phyloP scores from a whole-genome alignment of 2,888 invertebrate genomes.

The Pristionchus fissidentatus region DNA sequence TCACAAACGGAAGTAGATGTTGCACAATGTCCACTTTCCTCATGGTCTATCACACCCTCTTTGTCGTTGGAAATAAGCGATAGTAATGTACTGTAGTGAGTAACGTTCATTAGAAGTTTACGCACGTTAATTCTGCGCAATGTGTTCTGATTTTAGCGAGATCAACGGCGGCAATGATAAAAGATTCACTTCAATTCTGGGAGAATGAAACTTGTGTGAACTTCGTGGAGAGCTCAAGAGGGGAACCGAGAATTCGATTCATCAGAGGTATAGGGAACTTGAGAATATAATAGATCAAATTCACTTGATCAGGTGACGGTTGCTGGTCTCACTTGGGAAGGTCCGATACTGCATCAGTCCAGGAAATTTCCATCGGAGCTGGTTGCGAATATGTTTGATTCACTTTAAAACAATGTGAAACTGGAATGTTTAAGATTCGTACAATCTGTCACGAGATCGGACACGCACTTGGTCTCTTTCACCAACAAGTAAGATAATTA shows the following conservation, averaged over 20 bases:
- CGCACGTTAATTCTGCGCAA: neutral
- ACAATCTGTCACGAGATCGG: slow-evolving; percentile 30
- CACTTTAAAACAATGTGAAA: no score
- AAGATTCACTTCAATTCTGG: neutral
- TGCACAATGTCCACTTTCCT: neutral
- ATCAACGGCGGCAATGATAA: neutral
- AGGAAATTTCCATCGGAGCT: slow-evolving; percentile 7
- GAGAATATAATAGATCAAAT: no score
- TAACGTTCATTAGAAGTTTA: neutral
- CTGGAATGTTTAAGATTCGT: neutral
- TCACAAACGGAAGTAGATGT: neutral
- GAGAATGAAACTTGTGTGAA: neutral
- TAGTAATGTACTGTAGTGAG: no score
- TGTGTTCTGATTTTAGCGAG: neutral
- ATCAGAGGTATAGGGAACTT: no score
- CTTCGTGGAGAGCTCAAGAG: neutral
- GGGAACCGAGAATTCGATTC: neutral
- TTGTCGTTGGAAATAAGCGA: no score
- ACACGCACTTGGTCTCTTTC: neutral
- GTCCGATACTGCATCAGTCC: neutral
- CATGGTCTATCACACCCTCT: no score
- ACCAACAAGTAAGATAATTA: neutral
- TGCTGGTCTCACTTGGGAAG: neutral
- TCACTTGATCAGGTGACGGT: neutral
- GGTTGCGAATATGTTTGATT: neutral